Base-by-base conservation (phyloP, 1,140 invertebrate genomes). In the Micrasema minimum region DNA sequence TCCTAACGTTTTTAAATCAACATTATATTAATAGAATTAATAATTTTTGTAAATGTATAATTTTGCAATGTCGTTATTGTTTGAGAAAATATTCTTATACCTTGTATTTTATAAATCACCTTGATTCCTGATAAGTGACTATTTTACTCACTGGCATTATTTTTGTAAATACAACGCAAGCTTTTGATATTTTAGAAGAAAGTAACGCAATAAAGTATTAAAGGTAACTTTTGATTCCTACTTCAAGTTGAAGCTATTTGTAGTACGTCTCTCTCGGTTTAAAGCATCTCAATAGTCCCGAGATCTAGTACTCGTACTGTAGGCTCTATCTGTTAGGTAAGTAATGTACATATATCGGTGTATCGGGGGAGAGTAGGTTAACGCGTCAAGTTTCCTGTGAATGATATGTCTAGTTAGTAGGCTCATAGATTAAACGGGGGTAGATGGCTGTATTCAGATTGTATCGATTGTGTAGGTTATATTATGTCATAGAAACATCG, bases 391-490 rank as follows among this genome's bases (percentile, higher is more conserved):
- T 62, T 70, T 70, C 55, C 22, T 73, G 68, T 70, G 66, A 61
- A 64, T 61, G 26, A 46, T 74, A 64, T 59, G 43, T 64, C 43
- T 46, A 64, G 59, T 64, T 31, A 20, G 16, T 59, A 59, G 55
- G 55, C 22, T 6, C 64, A 16, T 75, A 75, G 73, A 48, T 48
- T 71, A 71, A 75, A 75, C 65, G 73, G 73, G 73, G 73, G 69
- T 75, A 66, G 69, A 72, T 72, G 73, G 65, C 45, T 71, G 41
- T 71, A 69, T 53, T 67, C 38, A 65, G 23, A 65, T 65, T 65
- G 41, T 67, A 53, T 46, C 31, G 46, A 59, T 69, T 66, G 61
- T 69, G 66, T 75, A 75, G 73, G 38, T 62, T 67, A 53, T 72
- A 48, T 51, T 67, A 53, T 72, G 67, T 69, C 23, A 68, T 45